Percentiles rank a stretch among this genome's conserved stretches.
phyloP scores from a whole-genome alignment of 2,888 invertebrate species.

The Dicroscelio sp. region DNA sequence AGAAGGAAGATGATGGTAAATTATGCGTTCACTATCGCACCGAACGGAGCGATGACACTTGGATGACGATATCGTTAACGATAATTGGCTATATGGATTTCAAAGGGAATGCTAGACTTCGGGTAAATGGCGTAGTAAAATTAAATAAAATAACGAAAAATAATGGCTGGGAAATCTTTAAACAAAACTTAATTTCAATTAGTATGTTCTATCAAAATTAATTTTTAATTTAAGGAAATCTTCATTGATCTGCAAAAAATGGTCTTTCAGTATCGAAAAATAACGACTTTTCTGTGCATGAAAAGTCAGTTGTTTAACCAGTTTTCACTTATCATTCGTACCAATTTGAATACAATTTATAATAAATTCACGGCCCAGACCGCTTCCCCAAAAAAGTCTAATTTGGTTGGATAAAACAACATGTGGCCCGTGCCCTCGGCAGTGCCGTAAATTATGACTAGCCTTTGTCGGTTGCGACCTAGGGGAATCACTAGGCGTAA shows the following conservation, averaged over 20 bases:
- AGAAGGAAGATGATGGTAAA: conserved; percentile 38
- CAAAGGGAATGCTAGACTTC: too few species aligned
- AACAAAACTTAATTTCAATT: too few species aligned
- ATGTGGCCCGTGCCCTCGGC: conserved; percentile 59
- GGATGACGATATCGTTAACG: conserved; percentile 58
- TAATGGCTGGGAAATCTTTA: too few species aligned
- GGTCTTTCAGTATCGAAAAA: too few species aligned
- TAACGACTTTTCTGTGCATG: too few species aligned
- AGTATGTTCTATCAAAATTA: too few species aligned
- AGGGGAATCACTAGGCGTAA: conserved; percentile 77
- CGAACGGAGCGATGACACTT: neutral
- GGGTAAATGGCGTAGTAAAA: too few species aligned
- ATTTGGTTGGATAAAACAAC: conserved; percentile 55
- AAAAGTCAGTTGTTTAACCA: too few species aligned
- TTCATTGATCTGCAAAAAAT: too few species aligned
- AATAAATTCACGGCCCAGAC: neutral
- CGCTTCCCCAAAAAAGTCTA: conserved; percentile 27
- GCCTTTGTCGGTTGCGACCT: conserved; percentile 63
- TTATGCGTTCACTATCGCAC: conserved; percentile 44
- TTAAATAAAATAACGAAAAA: too few species aligned
- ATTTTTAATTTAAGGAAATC: too few species aligned
- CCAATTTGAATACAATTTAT: conserved; percentile 41
- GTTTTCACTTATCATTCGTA: neutral
- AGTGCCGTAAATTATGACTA: conserved; percentile 54
- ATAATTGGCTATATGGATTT: conserved; percentile 14